phyloP scores from a whole-genome alignment of 2,888 invertebrate species.

The Thyatira batis region DNA sequence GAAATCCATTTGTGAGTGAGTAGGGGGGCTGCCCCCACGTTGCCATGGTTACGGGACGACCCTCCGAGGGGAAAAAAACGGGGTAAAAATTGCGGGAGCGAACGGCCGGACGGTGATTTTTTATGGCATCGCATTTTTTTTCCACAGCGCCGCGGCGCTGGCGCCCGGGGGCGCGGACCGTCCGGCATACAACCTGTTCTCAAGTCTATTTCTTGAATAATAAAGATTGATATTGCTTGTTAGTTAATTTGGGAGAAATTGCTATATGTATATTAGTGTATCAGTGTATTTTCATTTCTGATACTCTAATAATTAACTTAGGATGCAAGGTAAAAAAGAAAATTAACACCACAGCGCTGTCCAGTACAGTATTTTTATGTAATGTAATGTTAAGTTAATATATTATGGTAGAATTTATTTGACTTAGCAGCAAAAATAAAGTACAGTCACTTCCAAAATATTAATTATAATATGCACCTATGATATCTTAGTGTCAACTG shows the following conservation, averaged over 20 bases:
- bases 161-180: conserved; percentile 39
- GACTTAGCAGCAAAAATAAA: too few relatives aligned
- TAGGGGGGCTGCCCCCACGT: conserved; percentile 54
- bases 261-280: too few relatives aligned
- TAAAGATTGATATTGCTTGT: neutral
- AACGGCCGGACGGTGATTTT: conserved; percentile 76
- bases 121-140: conserved; percentile 82
- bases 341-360: too few relatives aligned
- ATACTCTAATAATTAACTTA: too few relatives aligned
- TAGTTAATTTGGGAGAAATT: neutral
- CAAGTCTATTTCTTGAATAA: neutral
- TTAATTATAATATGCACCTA: too few relatives aligned
- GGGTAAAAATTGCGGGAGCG: conserved; percentile 80
- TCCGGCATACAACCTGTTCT: conserved; percentile 47
- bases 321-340: too few relatives aligned
- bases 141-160: conserved; percentile 69
- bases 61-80: conserved; percentile 81
- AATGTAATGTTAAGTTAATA: too few relatives aligned
- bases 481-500: too few relatives aligned
- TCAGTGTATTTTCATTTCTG: too few relatives aligned
- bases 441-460: too few relatives aligned
- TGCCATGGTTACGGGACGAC: conserved; percentile 71
- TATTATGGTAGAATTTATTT: too few relatives aligned
- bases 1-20: conserved; percentile 37
- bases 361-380: too few relatives aligned